Conservation (phyloP, 2,113 vertebrate genomes). For the Gavialis gangeticus region DNA sequence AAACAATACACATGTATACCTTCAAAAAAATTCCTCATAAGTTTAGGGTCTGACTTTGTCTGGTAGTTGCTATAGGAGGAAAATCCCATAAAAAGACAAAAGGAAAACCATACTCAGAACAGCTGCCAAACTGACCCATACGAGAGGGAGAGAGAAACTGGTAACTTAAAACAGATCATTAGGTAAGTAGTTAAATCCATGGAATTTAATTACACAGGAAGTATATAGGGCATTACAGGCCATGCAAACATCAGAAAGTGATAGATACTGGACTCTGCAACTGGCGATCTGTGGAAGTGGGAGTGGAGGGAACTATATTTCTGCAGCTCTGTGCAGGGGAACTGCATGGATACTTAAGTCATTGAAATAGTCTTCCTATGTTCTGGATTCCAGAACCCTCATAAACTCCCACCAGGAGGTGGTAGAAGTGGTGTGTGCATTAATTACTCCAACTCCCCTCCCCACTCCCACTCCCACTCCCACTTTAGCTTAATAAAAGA, state of each 20-base stretch:
- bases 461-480: background rate
- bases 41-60: background rate
- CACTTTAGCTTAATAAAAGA: too few relatives aligned
- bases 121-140: background rate
- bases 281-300: background rate
- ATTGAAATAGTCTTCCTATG: background rate
- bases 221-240: background rate
- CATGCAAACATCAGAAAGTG: background rate
- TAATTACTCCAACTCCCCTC: background rate
- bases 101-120: background rate
- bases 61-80: background rate
- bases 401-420: background rate
- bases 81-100: background rate
- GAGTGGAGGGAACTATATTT: background rate
- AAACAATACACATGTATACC: too few relatives aligned
- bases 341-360: accelerated
- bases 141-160: background rate
- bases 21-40: background rate
- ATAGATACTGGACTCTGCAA: background rate
- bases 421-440: background rate
- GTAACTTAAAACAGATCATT: background rate
- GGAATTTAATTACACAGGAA: background rate
- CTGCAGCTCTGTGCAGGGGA: background rate
- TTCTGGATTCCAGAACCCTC: background rate
- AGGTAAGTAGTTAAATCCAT: background rate